Evolutionary conservation across 2,888 invertebrate species (phyloP).

Genomic region (Philaethria dido): DNA sequence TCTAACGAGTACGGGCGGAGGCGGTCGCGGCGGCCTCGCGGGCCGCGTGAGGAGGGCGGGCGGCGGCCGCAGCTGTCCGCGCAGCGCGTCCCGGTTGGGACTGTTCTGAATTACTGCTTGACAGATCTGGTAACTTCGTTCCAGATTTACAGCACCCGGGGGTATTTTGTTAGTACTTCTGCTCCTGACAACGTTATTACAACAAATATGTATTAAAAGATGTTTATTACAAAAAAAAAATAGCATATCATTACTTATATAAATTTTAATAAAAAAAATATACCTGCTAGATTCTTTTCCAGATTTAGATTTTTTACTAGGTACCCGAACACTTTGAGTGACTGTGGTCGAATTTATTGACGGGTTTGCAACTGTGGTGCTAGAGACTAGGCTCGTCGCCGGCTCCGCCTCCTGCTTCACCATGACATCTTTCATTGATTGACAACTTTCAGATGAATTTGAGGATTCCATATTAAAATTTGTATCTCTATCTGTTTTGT

Average conservation of each 20-base stretch:
- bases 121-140: conserved; percentile 97
- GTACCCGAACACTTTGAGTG: conserved; percentile 60
- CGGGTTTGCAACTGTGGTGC: conserved; percentile 58
- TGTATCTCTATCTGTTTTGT: conserved; percentile 76
- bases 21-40: conserved; percentile 63
- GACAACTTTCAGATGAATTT: conserved; percentile 78
- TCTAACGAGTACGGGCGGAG: conserved; percentile 77
- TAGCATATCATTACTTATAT: not conserved
- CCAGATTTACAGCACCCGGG: conserved; percentile 95
- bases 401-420: conserved; percentile 68
- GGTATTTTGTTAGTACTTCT: conserved; percentile 89
- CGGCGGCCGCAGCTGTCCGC: conserved; percentile 93
- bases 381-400: conserved; percentile 62
- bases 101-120: conserved; percentile 97
- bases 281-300: conserved; percentile 76
- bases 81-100: conserved; percentile 93
- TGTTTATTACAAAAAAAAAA: not conserved
- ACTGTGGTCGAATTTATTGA: conserved; percentile 64
- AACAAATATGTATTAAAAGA: not conserved
- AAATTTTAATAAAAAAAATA: not conserved
- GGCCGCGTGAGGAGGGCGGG: conserved; percentile 87
- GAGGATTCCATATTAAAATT: conserved; percentile 80
- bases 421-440: conserved; percentile 72
- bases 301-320: conserved; percentile 68
- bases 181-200: conserved; percentile 62